Conservation (phyloP, 2,113 vertebrate genomes). For the Echinops telfairi region DNA sequence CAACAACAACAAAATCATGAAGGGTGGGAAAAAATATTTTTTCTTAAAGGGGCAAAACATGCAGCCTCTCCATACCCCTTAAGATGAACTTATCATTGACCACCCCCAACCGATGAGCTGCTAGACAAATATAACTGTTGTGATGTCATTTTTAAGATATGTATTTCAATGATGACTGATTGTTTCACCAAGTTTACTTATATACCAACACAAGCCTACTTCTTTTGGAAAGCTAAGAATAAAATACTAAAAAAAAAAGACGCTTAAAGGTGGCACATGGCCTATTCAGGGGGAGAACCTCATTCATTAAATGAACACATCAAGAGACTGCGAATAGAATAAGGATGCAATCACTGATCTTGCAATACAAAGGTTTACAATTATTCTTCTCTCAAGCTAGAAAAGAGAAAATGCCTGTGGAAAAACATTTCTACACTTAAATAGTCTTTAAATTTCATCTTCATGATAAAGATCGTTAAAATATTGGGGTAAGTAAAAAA, state of each 20-base stretch:
- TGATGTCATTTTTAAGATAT: neutral
- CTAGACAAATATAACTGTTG: neutral
- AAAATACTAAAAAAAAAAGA: neutral
- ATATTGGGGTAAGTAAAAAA: no score
- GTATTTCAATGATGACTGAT: conserved; percentile 2
- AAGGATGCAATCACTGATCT: no score
- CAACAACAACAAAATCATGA: neutral
- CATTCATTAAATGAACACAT: neutral
- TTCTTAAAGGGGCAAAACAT: no score
- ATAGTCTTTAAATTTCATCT: no score
- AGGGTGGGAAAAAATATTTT: neutral
- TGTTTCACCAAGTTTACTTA: neutral
- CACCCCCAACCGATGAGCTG: neutral
- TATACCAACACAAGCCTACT: neutral
- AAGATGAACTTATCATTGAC: neutral
- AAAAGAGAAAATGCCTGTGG: no score
- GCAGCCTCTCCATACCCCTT: neutral
- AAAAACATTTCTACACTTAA: no score
- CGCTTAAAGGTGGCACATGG: neutral
- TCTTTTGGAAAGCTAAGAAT: no score
- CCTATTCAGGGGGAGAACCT: neutral
- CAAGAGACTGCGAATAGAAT: no score
- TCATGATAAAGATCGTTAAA: no score
- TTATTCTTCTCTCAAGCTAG: no score
- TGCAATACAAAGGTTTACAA: no score